These are phyloP conservation scores for Rhodeus uyekii DNA, from an alignment of 2,797 vertebrate genomes.

Conservation along the genomic window DNA sequence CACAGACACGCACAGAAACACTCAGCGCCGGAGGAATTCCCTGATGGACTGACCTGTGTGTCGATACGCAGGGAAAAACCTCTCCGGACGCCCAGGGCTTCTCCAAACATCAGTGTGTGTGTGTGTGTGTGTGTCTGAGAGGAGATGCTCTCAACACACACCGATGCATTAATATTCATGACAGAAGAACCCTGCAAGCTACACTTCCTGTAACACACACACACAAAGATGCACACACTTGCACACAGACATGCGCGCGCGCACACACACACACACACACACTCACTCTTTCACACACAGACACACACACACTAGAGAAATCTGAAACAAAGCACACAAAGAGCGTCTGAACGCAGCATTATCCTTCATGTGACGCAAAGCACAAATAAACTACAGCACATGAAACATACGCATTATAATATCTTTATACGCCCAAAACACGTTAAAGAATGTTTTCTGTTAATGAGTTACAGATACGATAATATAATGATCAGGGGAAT, in stretches of 20 bases:
- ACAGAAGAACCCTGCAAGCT: conserved; percentile 40
- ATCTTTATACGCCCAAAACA: neutral
- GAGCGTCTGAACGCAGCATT: neutral
- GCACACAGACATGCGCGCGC: no score
- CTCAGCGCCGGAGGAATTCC: neutral
- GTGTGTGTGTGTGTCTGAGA: neutral
- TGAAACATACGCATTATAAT: neutral
- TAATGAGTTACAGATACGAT: neutral
- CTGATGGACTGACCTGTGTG: neutral
- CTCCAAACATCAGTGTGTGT: neutral
- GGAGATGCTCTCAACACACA: neutral
- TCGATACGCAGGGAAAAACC: neutral
- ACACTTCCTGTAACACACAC: conserved; percentile 10
- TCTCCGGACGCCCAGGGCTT: conserved; percentile 1
- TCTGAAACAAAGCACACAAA: neutral
- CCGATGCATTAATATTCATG: conserved; percentile 52
- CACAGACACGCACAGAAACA: neutral
- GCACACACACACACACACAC: neutral
- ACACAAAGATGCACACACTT: neutral
- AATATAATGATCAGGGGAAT: neutral
- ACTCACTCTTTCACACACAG: neutral
- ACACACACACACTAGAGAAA: neutral
- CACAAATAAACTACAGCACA: neutral
- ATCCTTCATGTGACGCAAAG: neutral
- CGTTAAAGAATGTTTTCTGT: neutral